Evolutionary conservation across 2,888 invertebrate species (phyloP).

Genomic region (Cephus nigrinus): DNA sequence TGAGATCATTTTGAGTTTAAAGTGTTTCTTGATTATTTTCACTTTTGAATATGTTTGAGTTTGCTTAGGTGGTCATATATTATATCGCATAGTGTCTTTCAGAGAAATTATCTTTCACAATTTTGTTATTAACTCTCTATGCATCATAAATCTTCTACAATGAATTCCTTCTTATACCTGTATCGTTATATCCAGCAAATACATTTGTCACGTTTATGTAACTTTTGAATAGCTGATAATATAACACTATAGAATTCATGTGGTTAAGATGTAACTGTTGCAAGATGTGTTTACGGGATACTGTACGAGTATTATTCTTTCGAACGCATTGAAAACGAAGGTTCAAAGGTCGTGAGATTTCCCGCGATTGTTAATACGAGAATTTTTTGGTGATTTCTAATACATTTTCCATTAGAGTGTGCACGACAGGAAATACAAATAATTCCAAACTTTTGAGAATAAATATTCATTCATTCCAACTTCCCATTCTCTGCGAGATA

Average conservation of each 20-base stretch:
- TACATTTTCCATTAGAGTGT: background rate
- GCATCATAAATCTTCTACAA: background rate
- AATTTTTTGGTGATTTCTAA: background rate
- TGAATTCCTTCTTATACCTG: background rate
- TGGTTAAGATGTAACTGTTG: background rate
- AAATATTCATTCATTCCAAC: background rate
- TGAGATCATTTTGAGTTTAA: background rate
- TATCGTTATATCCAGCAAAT: background rate
- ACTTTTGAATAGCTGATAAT: background rate
- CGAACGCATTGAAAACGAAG: background rate
- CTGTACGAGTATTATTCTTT: background rate
- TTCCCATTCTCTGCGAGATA: background rate
- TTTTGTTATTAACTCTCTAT: background rate
- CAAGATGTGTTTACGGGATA: background rate
- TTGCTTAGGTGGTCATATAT: background rate
- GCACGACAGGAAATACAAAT: background rate
- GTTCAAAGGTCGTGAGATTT: slow-evolving; percentile 45
- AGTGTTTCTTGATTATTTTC: background rate
- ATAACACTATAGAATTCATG: background rate
- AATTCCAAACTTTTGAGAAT: background rate
- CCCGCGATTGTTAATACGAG: slow-evolving; percentile 51
- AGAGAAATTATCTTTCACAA: background rate
- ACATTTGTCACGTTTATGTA: background rate
- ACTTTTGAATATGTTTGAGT: background rate
- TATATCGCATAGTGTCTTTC: background rate